Conservation (phyloP, 2,888 invertebrate species). For the Ormia ochracea region DNA sequence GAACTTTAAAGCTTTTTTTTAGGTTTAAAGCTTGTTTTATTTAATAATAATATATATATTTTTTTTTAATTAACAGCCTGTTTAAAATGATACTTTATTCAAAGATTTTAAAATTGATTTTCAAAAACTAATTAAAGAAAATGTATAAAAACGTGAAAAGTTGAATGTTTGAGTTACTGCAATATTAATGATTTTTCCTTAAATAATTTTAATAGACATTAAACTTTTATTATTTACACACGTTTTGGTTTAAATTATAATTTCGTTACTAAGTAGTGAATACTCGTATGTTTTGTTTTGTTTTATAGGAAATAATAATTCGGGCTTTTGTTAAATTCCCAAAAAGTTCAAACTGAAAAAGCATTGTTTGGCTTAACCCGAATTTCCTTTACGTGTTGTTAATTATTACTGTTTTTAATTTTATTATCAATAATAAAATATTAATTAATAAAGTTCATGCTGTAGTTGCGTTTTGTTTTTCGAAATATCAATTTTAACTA, state of each 20-base stretch:
- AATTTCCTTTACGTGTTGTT: conserved; percentile 59
- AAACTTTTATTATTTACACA: conserved; percentile 16
- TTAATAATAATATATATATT: background rate
- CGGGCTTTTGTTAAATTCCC: conserved; percentile 60
- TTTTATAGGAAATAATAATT: conserved; percentile 48
- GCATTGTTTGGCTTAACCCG: conserved; percentile 64
- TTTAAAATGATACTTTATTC: conserved; percentile 10
- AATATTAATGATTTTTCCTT: conserved; percentile 65
- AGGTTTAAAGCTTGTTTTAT: too few species aligned
- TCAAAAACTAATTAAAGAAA: background rate
- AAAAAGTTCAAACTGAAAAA: conserved; percentile 52
- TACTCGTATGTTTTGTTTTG: conserved; percentile 37
- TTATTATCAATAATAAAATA: conserved; percentile 58
- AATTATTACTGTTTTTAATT: conserved; percentile 5
- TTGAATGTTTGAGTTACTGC: conserved; percentile 67
- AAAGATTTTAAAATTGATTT: background rate
- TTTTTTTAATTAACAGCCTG: background rate
- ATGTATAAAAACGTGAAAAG: background rate
- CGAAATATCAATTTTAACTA: conserved; percentile 30
- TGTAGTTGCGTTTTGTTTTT: conserved; percentile 47
- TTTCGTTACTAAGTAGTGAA: conserved; percentile 11
- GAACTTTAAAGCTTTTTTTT: conserved; percentile 33
- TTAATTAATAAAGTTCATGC: conserved; percentile 35
- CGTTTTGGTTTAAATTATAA: background rate
- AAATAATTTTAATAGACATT: conserved; percentile 15